Conservation (phyloP, 2,113 vertebrate genomes). For the Muntiacus reevesi region DNA sequence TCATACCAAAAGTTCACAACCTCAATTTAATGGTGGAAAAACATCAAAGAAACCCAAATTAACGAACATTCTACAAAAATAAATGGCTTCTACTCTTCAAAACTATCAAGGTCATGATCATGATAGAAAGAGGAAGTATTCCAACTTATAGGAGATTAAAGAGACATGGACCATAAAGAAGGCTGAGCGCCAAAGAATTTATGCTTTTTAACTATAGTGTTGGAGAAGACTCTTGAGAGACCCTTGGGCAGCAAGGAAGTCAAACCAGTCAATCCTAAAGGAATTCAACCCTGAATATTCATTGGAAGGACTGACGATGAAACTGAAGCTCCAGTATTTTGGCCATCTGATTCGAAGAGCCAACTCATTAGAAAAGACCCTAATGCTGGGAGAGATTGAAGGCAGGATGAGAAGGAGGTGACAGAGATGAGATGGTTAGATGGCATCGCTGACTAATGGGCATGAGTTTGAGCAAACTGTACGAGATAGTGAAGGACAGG, state of each 20-base stretch:
- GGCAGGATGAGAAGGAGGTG: neutral
- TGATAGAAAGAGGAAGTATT: slow-evolving; percentile 1
- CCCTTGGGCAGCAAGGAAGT: neutral
- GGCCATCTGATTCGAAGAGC: neutral
- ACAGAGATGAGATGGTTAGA: neutral
- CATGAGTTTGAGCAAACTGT: neutral
- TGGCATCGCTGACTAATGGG: neutral
- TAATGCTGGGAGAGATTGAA: neutral
- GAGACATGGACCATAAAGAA: neutral
- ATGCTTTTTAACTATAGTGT: neutral
- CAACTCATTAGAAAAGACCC: neutral
- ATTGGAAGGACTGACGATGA: neutral
- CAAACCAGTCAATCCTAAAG: neutral
- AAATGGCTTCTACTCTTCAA: neutral
- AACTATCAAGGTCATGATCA: neutral
- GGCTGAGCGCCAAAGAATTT: neutral
- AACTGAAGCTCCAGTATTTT: neutral
- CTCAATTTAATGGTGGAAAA: neutral
- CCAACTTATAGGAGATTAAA: neutral
- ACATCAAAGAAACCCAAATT: neutral
- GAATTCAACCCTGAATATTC: neutral
- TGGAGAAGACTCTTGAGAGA: neutral
- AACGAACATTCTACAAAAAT: neutral
- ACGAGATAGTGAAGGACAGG: neutral
- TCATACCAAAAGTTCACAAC: neutral